A percentile compares a stretch with the other conserved stretches of the same genome.
These are phyloP conservation scores for Limnephilus lunatus DNA, from an alignment of 2,888 invertebrate species.

Conservation along the genomic window DNA sequence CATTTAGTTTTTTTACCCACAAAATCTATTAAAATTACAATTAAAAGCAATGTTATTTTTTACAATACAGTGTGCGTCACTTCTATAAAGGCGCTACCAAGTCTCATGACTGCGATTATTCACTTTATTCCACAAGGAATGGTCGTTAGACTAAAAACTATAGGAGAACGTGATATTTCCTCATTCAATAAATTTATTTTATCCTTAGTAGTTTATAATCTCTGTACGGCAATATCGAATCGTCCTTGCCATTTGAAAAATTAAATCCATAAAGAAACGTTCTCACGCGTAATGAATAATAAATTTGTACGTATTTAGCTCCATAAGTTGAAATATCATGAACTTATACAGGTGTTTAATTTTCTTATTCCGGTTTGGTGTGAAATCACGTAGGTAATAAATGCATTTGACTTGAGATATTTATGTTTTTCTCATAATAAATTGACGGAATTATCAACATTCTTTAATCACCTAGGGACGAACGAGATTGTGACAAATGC, in stretches of 20 bases:
- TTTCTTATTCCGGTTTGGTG: slow-evolving; percentile 8
- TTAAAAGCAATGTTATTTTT: background rate
- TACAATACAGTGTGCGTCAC: background rate
- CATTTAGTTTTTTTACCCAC: background rate
- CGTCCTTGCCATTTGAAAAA: background rate
- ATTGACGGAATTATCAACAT: background rate
- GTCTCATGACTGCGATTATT: background rate
- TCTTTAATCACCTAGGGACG: background rate
- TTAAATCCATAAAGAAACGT: slow-evolving; percentile 13
- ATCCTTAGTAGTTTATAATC: background rate
- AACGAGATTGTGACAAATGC: background rate
- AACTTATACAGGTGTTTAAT: slow-evolving; percentile 8
- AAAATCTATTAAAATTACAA: background rate
- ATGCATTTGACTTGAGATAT: background rate
- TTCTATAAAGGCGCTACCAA: background rate
- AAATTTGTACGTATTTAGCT: background rate
- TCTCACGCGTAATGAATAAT: background rate
- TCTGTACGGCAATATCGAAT: background rate
- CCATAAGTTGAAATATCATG: background rate
- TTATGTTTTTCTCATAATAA: background rate
- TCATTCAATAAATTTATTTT: background rate
- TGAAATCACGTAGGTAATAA: background rate
- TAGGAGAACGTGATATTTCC: background rate
- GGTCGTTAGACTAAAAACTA: background rate
- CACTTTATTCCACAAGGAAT: background rate